These are phyloP conservation scores for Catamblyrhynchus diadema DNA, from an alignment of 2,797 vertebrate species.

Conservation along the genomic window DNA sequence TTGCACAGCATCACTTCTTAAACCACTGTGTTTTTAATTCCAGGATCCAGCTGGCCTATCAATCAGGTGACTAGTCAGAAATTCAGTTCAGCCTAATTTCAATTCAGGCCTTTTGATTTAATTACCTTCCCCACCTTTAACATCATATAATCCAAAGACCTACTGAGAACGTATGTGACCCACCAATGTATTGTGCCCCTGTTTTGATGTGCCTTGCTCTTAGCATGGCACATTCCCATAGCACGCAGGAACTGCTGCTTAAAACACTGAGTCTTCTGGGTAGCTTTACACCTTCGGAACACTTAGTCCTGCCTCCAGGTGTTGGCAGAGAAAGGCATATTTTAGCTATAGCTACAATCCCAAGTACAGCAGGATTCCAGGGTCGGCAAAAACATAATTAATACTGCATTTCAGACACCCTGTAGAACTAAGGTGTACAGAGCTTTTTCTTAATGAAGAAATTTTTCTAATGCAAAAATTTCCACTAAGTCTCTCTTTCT, in stretches of 20 bases:
- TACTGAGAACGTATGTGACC: background rate
- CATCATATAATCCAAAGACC: background rate
- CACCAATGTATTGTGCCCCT: background rate
- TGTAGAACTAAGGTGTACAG: background rate
- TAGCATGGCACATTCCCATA: accelerated
- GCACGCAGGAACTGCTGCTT: background rate
- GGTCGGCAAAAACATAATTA: background rate
- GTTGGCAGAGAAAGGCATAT: background rate
- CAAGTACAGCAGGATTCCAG: background rate
- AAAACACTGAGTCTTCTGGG: background rate
- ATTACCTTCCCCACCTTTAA: background rate
- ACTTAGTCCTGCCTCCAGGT: background rate
- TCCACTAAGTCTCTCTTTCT: background rate
- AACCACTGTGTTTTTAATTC: background rate
- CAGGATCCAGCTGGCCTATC: background rate
- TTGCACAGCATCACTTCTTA: background rate
- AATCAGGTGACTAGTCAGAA: background rate
- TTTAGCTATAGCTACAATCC: background rate
- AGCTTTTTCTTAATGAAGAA: background rate
- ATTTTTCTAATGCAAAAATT: background rate
- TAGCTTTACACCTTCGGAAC: background rate
- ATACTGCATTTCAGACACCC: background rate
- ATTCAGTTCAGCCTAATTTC: background rate
- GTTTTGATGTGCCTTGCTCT: background rate
- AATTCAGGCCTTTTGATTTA: background rate